Conservation (phyloP, 2,888 invertebrate genomes). For the Habroteleia sp. region DNA sequence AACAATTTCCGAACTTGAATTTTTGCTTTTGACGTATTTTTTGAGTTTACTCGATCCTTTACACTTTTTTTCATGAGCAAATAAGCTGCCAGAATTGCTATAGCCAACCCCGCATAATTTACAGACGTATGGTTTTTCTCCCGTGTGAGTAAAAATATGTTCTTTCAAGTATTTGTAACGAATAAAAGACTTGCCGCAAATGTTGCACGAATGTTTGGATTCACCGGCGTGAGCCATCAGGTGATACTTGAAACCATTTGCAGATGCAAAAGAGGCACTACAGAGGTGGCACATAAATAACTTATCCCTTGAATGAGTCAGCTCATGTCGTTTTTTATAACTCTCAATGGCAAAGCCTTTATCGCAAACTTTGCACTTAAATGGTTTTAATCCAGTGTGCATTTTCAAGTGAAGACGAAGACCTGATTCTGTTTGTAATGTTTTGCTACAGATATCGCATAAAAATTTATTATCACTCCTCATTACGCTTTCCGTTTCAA, state of each 20-base stretch:
- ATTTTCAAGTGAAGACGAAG: slow-evolving; percentile 68
- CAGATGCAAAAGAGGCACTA: slow-evolving; percentile 67
- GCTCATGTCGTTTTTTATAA: slow-evolving; percentile 69
- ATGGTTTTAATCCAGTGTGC: slow-evolving; percentile 66
- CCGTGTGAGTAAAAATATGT: slow-evolving; percentile 69
- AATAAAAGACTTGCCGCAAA: slow-evolving; percentile 68
- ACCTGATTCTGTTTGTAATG: slow-evolving; percentile 68
- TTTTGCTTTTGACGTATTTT: slow-evolving; percentile 1
- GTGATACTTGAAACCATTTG: slow-evolving; percentile 70
- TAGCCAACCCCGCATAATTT: slow-evolving; percentile 67
- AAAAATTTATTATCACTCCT: slow-evolving; percentile 35
- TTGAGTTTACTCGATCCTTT: slow-evolving; percentile 8
- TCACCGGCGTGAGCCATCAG: slow-evolving; percentile 67
- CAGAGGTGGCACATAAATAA: slow-evolving; percentile 68
- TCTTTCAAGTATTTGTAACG: slow-evolving; percentile 68
- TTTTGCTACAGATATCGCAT: slow-evolving; percentile 70
- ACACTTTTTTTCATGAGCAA: slow-evolving; percentile 68
- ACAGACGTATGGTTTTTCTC: slow-evolving; percentile 69
- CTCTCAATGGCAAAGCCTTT: slow-evolving; percentile 69
- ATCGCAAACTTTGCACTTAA: slow-evolving; percentile 66
- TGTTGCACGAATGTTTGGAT: slow-evolving; percentile 67
- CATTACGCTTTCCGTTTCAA: slow-evolving; percentile 1
- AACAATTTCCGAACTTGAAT: slow-evolving; percentile 8
- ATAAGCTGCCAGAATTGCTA: slow-evolving; percentile 69
- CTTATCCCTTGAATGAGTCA: slow-evolving; percentile 66